Base-by-base conservation (phyloP, 2,888 invertebrate genomes). In the Blastobasis adustella region DNA sequence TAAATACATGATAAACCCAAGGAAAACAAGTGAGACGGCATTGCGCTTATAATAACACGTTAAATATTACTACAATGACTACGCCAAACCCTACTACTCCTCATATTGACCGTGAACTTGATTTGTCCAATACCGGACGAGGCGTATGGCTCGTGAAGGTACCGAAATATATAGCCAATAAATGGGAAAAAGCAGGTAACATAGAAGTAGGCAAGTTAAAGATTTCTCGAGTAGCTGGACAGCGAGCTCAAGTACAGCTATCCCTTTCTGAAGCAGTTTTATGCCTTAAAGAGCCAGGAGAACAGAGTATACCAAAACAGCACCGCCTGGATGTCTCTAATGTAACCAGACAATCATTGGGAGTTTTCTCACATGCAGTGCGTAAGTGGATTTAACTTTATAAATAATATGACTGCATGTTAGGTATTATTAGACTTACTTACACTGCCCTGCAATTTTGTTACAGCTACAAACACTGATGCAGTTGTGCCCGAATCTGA, bases 111-210 rank as follows among this genome's bases (percentile, higher is more conserved):
- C 91, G 93, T 59, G 95, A 95, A 77, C 89, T 98, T 58, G 98
- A 98, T 87, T 89, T 97, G 50, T 94, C 95, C 10, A 96, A 97
- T 76, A 94, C 96, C 10, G 94, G 94, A 10, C 91, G 98, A 66
- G 98, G 98, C 54, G 96, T 98, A 8, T 98, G 98, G 98, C 90
- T 98, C 6, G 98, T 98, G 0, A 98, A 98, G 87, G 94, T 95
- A 7, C 98, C 98, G 1, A 98, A 98, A 86, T 98, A 98, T 79
- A 94, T 98, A 63, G 96, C 98, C 5, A 96, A 95, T 67, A 94
- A 95, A 89, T 98, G 98, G 98, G 95, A 96, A 73, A 96, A 95
- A 75, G 93, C 96, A n/a, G 95, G 95, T 45, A 95, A 95, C 71
- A 93, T 96, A 69, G 97, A 98, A 89, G 98, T 98, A 46, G 98